phyloP scores from a whole-genome alignment of 2,888 invertebrate genomes.

The Phaedon cochleariae region DNA sequence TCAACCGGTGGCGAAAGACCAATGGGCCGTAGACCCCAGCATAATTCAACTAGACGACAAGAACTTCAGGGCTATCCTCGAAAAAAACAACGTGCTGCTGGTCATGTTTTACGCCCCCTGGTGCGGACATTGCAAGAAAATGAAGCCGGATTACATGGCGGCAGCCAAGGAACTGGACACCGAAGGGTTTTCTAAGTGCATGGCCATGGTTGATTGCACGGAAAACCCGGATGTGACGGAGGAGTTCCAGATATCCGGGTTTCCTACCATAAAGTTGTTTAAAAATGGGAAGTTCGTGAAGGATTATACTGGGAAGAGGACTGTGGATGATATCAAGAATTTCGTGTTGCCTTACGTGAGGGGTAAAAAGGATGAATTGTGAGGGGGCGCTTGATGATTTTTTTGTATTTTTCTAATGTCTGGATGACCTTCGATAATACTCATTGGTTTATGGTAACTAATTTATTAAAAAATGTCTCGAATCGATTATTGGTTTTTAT shows the following conservation, averaged over 20 bases:
- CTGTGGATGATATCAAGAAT: constrained; percentile 64
- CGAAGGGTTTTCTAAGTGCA: constrained; percentile 56
- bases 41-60: constrained; percentile 67
- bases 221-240: constrained; percentile 68
- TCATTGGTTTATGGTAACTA: constrained; percentile 34
- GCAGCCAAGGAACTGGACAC: constrained; percentile 65
- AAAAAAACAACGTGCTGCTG: constrained; percentile 68
- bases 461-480: constrained; percentile 29
- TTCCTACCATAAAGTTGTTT: constrained; percentile 75
- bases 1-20: constrained; percentile 52
- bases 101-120: constrained; percentile 84
- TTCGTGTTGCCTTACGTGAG: constrained; percentile 31
- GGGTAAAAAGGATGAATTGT: constrained; percentile 35
- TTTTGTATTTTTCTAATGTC: constrained; percentile 26
- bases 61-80: constrained; percentile 69
- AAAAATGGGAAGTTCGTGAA: constrained; percentile 63
- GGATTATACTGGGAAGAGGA: constrained; percentile 69
- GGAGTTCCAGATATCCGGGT: constrained; percentile 69
- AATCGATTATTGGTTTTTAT: background rate
- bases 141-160: constrained; percentile 73
- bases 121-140: constrained; percentile 76
- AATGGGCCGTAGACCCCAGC: constrained; percentile 62
- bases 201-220: constrained; percentile 74
- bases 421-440: constrained; percentile 22
- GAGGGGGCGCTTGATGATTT: constrained; percentile 1